Evolutionary conservation across 2,113 vertebrate species (phyloP).

Genomic region (Cercocebus atys): DNA sequence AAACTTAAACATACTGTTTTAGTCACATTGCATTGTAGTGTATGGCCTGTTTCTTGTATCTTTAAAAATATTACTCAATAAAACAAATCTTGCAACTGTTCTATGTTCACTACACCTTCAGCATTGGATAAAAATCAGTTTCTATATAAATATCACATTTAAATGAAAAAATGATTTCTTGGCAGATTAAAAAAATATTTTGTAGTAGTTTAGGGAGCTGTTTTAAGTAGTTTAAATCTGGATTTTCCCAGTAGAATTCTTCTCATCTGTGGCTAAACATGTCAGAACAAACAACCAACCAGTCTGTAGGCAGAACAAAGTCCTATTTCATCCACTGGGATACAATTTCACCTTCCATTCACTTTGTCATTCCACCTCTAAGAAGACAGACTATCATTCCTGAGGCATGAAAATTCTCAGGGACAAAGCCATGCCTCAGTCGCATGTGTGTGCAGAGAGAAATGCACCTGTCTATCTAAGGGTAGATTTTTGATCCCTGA

Average conservation of each 20-base stretch:
- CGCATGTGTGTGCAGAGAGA: background rate
- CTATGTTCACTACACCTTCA: conserved; percentile 74
- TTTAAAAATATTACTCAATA: conserved; percentile 79
- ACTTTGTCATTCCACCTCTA: background rate
- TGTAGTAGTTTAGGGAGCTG: conserved; percentile 45
- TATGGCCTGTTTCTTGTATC: conserved; percentile 78
- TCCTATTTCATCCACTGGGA: background rate
- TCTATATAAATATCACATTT: conserved; percentile 46
- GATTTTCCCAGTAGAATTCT: background rate
- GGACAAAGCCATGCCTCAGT: conserved; percentile 21
- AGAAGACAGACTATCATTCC: background rate
- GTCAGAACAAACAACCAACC: background rate
- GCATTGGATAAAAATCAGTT: conserved; percentile 56
- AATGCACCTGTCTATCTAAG: background rate
- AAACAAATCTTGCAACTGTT: conserved; percentile 76
- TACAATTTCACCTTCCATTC: background rate
- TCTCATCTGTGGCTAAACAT: background rate
- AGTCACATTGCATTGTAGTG: conserved; percentile 74
- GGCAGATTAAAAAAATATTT: background rate
- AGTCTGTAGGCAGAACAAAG: background rate
- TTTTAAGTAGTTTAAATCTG: conserved; percentile 42
- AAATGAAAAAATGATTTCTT: conserved; percentile 41
- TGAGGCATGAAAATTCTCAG: conserved; percentile 53
- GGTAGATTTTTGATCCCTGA: conserved; percentile 34
- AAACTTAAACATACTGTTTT: conserved; percentile 71